phyloP scores from a whole-genome alignment of 2,888 invertebrate genomes.

The Phortica okadai region DNA sequence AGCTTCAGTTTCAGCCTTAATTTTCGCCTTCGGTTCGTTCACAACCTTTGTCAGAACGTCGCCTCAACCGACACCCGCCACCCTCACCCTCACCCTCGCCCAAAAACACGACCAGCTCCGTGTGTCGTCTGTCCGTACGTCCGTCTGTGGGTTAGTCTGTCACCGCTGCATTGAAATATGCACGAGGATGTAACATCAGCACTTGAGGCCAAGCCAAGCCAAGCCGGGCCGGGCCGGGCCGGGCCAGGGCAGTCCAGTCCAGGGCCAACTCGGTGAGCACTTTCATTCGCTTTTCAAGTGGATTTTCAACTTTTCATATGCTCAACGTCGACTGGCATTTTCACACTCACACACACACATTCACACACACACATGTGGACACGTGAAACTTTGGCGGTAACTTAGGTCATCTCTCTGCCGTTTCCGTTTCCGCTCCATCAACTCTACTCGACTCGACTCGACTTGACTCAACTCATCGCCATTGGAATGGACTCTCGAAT shows the following conservation, averaged over 20 bases:
- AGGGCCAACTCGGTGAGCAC: background rate
- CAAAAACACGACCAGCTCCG: too few relatives aligned
- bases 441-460: background rate
- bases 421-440: background rate
- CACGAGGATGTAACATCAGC: slow-evolving; percentile 8
- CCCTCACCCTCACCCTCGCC: too few relatives aligned
- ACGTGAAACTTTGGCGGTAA: slow-evolving; percentile 19
- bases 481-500: background rate
- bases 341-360: slow-evolving; percentile 12
- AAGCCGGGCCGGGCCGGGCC: background rate
- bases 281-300: slow-evolving; percentile 24
- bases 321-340: background rate
- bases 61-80: too few relatives aligned
- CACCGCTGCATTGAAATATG: slow-evolving; percentile 7
- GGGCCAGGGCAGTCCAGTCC: background rate
- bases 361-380: background rate
- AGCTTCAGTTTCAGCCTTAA: background rate
- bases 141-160: background rate
- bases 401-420: background rate
- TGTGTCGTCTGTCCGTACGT: background rate
- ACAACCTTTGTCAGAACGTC: too few relatives aligned
- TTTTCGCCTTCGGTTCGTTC: background rate
- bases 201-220: slow-evolving; percentile 9
- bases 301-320: slow-evolving; percentile 33
- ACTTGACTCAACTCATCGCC: background rate